phyloP scores from a whole-genome alignment of 2,797 vertebrate genomes.

The Fratercula arctica region DNA sequence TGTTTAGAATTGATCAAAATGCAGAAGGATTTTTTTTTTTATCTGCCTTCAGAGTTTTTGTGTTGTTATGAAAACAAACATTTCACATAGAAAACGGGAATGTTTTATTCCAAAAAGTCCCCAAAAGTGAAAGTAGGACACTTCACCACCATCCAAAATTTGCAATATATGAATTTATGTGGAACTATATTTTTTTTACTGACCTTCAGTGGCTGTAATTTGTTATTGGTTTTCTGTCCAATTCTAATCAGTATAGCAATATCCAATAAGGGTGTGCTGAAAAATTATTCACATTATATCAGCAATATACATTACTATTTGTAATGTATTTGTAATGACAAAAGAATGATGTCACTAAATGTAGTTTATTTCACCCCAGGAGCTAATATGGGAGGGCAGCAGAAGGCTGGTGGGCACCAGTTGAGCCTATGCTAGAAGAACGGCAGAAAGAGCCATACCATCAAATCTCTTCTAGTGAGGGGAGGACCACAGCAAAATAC shows the following conservation, averaged over 20 bases:
- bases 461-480: not conserved
- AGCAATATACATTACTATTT: not conserved
- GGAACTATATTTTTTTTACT: not conserved
- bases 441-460: not conserved
- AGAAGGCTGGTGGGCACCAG: not conserved
- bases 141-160: not conserved
- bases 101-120: not conserved
- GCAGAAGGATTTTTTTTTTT: not conserved
- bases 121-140: not conserved
- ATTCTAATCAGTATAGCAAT: not conserved
- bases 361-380: not conserved
- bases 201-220: not conserved
- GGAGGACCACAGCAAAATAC: not conserved
- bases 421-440: not conserved
- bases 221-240: not conserved
- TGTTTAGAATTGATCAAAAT: not conserved
- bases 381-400: not conserved
- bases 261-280: not conserved
- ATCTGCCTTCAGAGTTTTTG: not conserved
- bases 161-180: not conserved
- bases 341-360: not conserved
- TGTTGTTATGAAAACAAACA: not conserved
- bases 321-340: not conserved
- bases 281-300: not conserved
- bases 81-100: not conserved